These are phyloP conservation scores for Rallus limicola DNA, from an alignment of 2,113 vertebrate genomes.

Conservation along the genomic window DNA sequence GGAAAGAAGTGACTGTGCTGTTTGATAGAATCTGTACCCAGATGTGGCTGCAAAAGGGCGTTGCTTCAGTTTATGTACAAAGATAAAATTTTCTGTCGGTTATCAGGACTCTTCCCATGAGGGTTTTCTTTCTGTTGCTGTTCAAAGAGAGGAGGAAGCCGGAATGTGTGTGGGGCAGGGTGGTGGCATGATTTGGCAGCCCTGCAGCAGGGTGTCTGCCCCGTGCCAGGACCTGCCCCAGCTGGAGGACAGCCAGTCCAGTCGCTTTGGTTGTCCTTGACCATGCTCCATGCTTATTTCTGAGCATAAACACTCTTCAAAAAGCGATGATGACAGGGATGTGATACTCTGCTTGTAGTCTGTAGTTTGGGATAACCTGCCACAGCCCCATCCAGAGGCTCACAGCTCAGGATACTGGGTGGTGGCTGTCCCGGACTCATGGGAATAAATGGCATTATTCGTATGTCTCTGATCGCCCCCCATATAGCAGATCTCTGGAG, in stretches of 20 bases:
- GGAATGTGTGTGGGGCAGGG: accelerated
- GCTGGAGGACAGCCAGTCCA: accelerated
- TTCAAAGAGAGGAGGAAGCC: background rate
- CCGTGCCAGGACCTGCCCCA: background rate
- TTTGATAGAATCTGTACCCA: background rate
- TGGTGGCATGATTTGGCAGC: accelerated
- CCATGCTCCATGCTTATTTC: background rate
- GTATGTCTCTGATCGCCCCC: background rate
- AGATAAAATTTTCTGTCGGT: background rate
- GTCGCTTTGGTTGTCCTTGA: background rate
- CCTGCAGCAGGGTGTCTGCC: background rate
- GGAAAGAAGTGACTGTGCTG: background rate
- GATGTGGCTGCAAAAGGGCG: background rate
- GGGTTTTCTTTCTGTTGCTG: background rate
- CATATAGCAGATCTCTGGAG: background rate
- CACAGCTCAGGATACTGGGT: background rate
- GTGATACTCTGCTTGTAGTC: background rate
- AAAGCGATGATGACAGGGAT: background rate
- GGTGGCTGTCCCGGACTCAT: background rate
- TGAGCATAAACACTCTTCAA: background rate
- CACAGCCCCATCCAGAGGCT: background rate
- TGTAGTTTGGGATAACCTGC: background rate
- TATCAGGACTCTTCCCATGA: background rate
- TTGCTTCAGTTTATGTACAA: accelerated
- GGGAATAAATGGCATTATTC: background rate